Evolutionary conservation across 1,140 invertebrate genomes (phyloP).

Genomic region (Delia radicum): DNA sequence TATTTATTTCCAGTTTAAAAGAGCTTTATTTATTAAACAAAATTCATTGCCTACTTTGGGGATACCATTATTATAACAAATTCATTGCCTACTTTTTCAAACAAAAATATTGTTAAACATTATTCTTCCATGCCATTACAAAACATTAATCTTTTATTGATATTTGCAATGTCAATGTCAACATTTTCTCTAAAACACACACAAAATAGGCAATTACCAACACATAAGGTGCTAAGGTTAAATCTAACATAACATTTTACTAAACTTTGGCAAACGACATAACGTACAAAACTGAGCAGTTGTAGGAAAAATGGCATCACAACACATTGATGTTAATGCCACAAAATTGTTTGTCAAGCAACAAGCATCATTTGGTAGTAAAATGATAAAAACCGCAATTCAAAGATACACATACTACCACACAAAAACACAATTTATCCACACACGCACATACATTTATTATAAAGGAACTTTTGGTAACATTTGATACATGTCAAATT

Average conservation of each 20-base stretch:
- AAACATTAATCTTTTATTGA: slow-evolving; percentile 7
- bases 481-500: slow-evolving; percentile 11
- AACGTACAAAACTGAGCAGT: not conserved
- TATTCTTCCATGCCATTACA: too few species aligned
- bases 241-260: not conserved
- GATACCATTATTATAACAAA: not conserved
- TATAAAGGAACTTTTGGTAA: not conserved
- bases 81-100: not conserved
- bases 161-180: slow-evolving; percentile 23
- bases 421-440: not conserved
- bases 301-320: not conserved
- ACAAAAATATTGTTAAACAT: not conserved
- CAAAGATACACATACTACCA: slow-evolving; percentile 21
- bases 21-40: too few species aligned
- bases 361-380: slow-evolving; percentile 29
- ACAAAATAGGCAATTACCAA: slow-evolving; percentile 18
- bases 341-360: slow-evolving; percentile 27
- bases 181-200: slow-evolving; percentile 22
- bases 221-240: slow-evolving; percentile 5
- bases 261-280: not conserved
- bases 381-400: slow-evolving; percentile 29
- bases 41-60: not conserved
- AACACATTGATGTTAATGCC: slow-evolving; percentile 13
- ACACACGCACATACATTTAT: not conserved
- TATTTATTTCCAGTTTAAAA: too few species aligned